Percentiles rank a stretch among this genome's conserved stretches.
Evolutionary conservation across 2,888 invertebrate genomes (phyloP).

Genomic region (Steromphala cineraria): DNA sequence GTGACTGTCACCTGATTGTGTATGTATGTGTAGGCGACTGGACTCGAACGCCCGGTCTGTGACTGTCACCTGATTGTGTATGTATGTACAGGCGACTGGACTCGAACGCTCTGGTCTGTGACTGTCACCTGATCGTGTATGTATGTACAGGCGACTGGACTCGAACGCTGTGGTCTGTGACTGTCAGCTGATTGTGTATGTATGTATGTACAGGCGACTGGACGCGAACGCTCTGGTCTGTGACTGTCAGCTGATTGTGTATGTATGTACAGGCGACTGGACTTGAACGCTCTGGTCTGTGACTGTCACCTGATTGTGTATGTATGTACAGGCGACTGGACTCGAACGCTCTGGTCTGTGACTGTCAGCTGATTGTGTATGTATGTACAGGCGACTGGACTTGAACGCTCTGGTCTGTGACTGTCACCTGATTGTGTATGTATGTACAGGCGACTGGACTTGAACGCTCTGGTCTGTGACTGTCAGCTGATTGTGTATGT

Average conservation of each 20-base stretch:
- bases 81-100: conserved; percentile 82
- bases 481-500: not conserved
- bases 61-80: conserved; percentile 90
- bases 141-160: conserved; percentile 82
- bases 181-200: conserved; percentile 89
- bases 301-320: conserved; percentile 90
- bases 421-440: conserved; percentile 89
- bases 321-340: conserved; percentile 82
- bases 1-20: too few species aligned
- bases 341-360: conserved; percentile 91
- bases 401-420: conserved; percentile 93
- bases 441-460: too few species aligned
- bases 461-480: too few species aligned
- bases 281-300: conserved; percentile 91
- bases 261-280: conserved; percentile 81
- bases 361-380: conserved; percentile 84
- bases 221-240: too few species aligned
- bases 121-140: conserved; percentile 84
- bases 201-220: too few species aligned
- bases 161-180: conserved; percentile 93
- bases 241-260: too few species aligned
- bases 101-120: conserved; percentile 91
- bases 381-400: conserved; percentile 82
- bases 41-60: conserved; percentile 93
- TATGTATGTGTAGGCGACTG: conserved; percentile 79